phyloP scores from a whole-genome alignment of 2,888 invertebrate species.

The Drosophila villosipedis region DNA sequence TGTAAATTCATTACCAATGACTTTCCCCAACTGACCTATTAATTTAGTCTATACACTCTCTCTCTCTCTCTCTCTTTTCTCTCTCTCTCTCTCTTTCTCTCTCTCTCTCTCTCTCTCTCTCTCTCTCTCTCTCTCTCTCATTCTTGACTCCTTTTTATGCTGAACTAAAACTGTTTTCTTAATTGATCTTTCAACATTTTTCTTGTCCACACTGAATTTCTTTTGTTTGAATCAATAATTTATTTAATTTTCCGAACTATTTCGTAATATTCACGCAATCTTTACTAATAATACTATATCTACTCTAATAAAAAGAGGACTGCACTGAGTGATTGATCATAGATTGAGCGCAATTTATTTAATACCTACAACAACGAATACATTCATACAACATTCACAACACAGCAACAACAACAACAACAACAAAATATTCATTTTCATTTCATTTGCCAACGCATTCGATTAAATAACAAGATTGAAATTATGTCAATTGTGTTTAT shows the following conservation, averaged over 20 bases:
- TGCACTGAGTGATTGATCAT: conserved; percentile 9
- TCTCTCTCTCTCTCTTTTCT: rapidly evolving
- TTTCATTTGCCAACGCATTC: conserved; percentile 51
- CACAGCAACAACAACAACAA: conserved; percentile 5
- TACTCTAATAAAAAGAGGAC: conserved; percentile 15
- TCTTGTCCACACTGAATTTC: not conserved
- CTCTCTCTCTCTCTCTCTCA: not conserved
- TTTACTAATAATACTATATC: not conserved
- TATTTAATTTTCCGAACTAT: not conserved
- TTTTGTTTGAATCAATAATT: not conserved
- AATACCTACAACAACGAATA: conserved; percentile 2
- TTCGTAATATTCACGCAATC: not conserved
- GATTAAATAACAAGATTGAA: conserved; percentile 60
- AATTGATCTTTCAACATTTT: not conserved
- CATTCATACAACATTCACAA: conserved; percentile 18
- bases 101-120: not conserved
- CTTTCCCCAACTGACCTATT: not conserved
- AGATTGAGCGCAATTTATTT: conserved; percentile 13
- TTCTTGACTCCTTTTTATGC: not conserved
- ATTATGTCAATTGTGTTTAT: conserved; percentile 50
- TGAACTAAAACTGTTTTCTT: too few species aligned
- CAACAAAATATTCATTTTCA: conserved; percentile 38
- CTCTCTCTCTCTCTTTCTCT: not conserved
- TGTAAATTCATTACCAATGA: not conserved
- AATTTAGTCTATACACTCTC: not conserved